Percentiles rank a stretch among this genome's conserved stretches.
These are phyloP conservation scores for Phalanger gymnotis DNA, from an alignment of 2,797 vertebrate genomes.

Conservation along the genomic window DNA sequence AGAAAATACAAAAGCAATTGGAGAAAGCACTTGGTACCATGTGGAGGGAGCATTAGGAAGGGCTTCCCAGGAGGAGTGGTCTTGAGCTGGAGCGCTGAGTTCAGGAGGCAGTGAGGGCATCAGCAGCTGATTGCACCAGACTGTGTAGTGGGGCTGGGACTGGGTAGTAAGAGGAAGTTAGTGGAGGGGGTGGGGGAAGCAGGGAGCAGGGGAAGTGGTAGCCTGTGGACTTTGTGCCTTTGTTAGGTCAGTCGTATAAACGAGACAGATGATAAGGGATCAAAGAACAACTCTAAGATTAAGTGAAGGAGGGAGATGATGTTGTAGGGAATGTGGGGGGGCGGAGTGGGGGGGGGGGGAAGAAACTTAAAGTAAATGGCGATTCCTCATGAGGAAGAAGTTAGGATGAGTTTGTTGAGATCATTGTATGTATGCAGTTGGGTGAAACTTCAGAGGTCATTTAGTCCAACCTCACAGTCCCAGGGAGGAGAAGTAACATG, in stretches of 20 bases:
- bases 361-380: not conserved
- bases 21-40: accelerated
- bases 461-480: not conserved
- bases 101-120: not conserved
- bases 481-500: not conserved
- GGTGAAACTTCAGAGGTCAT: not conserved
- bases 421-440: not conserved
- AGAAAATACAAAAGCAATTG: not conserved
- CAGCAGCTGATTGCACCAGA: not conserved
- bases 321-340: not conserved
- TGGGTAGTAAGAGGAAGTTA: not conserved
- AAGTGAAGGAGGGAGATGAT: not conserved
- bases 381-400: not conserved
- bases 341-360: no score
- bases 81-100: not conserved
- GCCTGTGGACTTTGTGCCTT: not conserved
- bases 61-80: not conserved
- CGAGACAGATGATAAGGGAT: not conserved
- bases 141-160: not conserved
- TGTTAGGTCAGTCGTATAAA: not conserved
- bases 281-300: not conserved
- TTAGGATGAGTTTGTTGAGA: not conserved
- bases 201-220: not conserved
- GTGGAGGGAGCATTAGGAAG: not conserved
- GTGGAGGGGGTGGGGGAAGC: not conserved